Percentiles rank a stretch among this genome's conserved stretches.
These are phyloP conservation scores for Triops cancriformis DNA, from an alignment of 1,140 invertebrate genomes.

Conservation along the genomic window DNA sequence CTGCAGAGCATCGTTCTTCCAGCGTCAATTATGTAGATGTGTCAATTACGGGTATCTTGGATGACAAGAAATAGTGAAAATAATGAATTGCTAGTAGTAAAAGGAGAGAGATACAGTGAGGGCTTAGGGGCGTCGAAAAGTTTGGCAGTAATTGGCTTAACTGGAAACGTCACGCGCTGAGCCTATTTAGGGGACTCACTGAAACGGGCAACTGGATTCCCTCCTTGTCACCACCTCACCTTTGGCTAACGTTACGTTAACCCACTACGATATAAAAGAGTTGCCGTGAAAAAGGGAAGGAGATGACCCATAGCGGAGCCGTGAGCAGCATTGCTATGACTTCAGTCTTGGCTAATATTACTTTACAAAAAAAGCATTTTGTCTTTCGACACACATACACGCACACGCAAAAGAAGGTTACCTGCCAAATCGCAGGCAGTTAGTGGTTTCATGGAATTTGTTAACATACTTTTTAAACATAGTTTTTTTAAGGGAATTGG, in stretches of 20 bases:
- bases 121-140: constrained; percentile 1
- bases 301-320: neutral
- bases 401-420: no score
- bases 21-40: neutral
- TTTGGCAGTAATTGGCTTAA: neutral
- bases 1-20: no score
- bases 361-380: neutral
- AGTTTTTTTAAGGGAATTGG: no score
- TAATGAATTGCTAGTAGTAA: no score
- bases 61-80: no score
- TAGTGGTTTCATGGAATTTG: neutral
- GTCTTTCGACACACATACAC: neutral
- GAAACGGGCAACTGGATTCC: neutral
- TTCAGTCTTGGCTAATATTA: constrained; percentile 1
- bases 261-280: neutral
- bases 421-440: neutral
- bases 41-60: neutral
- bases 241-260: neutral
- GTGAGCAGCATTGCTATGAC: constrained; percentile 10
- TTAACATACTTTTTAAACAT: no score
- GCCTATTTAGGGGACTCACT: constrained; percentile 4
- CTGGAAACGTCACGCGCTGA: constrained; percentile 2
- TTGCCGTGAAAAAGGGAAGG: neutral
- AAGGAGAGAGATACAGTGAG: neutral
- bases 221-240: neutral